Percentiles rank a stretch among this genome's conserved stretches.
These are phyloP conservation scores for Ophiodon elongatus DNA, from an alignment of 2,113 vertebrate species.

Conservation along the genomic window DNA sequence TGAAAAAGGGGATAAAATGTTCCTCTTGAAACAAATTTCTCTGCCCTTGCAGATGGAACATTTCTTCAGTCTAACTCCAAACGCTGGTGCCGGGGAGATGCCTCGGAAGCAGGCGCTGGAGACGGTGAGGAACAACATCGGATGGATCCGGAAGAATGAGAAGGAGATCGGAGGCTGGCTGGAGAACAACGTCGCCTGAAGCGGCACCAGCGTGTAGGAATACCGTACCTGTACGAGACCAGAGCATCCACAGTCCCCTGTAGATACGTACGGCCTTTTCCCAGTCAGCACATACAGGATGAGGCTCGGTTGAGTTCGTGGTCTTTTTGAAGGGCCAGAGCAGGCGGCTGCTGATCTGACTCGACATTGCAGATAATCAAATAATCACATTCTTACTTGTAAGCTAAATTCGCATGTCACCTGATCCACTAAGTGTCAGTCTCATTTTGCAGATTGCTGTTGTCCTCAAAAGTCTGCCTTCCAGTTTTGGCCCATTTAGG, in stretches of 20 bases:
- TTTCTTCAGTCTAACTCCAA: constrained; percentile 90
- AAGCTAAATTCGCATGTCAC: neutral
- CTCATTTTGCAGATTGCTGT: neutral
- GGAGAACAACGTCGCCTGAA: constrained; percentile 36
- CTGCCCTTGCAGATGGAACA: constrained; percentile 88
- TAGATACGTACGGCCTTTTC: neutral
- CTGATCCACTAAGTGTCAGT: neutral
- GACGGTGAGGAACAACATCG: constrained; percentile 91
- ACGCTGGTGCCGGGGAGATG: constrained; percentile 92
- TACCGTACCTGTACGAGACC: neutral
- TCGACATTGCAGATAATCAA: neutral
- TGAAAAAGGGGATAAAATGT: neutral
- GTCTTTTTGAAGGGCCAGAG: neutral
- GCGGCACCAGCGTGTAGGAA: neutral
- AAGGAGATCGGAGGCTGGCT: constrained; percentile 87
- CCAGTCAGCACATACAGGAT: neutral
- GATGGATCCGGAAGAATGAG: constrained; percentile 88
- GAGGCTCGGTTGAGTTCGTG: neutral
- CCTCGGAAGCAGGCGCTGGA: constrained; percentile 91
- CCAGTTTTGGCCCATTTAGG: neutral
- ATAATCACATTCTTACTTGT: neutral
- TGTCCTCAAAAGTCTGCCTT: neutral
- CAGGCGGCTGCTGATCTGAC: neutral
- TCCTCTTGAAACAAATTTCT: neutral
- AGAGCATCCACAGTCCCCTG: neutral